Conservation (phyloP, 2,113 vertebrate genomes). For the Cinclus mexicanus region DNA sequence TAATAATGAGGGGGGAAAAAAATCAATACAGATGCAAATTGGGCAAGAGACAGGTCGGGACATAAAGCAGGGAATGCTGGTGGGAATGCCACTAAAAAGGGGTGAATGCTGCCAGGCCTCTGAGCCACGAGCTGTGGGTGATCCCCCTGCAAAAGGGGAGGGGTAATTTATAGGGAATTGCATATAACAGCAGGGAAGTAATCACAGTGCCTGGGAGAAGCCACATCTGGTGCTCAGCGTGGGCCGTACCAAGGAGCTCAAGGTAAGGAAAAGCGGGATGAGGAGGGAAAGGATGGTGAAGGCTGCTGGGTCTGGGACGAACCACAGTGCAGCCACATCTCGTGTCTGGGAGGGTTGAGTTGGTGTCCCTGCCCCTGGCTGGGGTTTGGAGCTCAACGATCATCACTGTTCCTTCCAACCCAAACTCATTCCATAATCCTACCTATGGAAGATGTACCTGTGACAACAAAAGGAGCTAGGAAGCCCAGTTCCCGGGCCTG, state of each 20-base stretch:
- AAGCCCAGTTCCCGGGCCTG: neutral
- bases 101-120: neutral
- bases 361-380: too few species aligned
- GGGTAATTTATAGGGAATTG: neutral
- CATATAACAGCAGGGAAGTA: neutral
- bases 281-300: neutral
- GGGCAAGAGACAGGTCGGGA: neutral
- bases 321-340: rapidly evolving
- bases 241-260: rapidly evolving
- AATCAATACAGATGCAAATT: neutral
- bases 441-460: neutral
- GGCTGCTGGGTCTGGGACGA: neutral
- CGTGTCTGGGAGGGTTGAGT: neutral
- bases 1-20: neutral
- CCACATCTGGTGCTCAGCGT: rapidly evolving
- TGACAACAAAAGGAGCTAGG: neutral
- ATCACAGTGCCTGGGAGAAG: neutral
- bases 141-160: neutral
- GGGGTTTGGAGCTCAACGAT: neutral
- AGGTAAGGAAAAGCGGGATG: neutral
- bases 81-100: rapidly evolving
- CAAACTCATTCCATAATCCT: neutral
- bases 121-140: neutral
- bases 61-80: neutral
- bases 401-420: neutral